Conservation (phyloP, 2,797 vertebrate species). For the Cyprinodon diabolis region DNA sequence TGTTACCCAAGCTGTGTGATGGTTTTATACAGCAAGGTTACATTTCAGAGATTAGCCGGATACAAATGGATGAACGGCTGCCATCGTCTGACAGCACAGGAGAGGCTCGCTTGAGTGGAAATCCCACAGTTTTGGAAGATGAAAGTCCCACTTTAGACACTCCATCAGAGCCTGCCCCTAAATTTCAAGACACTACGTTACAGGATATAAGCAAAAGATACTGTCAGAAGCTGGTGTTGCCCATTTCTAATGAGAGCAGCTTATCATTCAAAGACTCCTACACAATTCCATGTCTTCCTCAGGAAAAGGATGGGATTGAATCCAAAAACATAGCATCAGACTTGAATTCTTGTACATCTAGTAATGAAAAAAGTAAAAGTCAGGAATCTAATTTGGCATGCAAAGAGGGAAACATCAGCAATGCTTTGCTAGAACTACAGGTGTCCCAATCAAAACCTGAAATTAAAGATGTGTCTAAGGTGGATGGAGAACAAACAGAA, state of each 20-base stretch:
- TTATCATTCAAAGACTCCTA: conserved; percentile 8
- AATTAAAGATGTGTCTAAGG: not conserved
- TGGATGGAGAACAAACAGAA: conserved; percentile 16
- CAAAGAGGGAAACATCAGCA: conserved; percentile 8
- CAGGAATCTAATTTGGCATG: conserved; percentile 21
- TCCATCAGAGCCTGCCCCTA: conserved; percentile 14
- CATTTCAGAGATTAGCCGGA: conserved; percentile 15
- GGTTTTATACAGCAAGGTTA: conserved; percentile 2
- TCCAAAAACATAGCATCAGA: conserved; percentile 6
- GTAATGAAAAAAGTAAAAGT: conserved; percentile 10
- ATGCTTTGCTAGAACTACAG: conserved; percentile 12
- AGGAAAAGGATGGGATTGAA: conserved; percentile 26
- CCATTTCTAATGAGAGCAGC: conserved; percentile 2
- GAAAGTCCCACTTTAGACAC: conserved; percentile 5
- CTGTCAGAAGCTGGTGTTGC: conserved; percentile 4
- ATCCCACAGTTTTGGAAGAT: conserved; percentile 1
- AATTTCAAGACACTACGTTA: conserved; percentile 8
- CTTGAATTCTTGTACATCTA: not conserved
- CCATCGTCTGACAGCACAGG: conserved; percentile 14
- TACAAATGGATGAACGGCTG: conserved; percentile 22
- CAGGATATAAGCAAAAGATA: not conserved
- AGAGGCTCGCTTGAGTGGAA: conserved; percentile 9
- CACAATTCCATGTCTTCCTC: not conserved
- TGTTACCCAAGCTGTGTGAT: not conserved
- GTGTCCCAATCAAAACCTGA: conserved; percentile 12